phyloP scores from a whole-genome alignment of 53 echinoderm and acorn worm species.

The Glandiceps talaboti region DNA sequence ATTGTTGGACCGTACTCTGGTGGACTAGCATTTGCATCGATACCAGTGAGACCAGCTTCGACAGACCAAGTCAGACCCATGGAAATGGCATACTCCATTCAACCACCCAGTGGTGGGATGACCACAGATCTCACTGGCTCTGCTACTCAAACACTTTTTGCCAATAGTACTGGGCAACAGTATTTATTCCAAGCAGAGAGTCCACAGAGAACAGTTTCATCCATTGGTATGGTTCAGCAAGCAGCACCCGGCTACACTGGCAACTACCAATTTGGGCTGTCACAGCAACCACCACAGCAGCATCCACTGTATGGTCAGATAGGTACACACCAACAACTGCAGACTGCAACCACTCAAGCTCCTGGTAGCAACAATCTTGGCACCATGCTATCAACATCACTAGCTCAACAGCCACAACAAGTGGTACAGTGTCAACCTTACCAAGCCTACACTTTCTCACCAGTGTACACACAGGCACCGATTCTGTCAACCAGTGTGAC shows the following conservation, averaged over 20 bases:
- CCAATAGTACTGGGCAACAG: neutral
- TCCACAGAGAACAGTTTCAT: neutral
- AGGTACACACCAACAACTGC: neutral
- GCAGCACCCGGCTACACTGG: neutral
- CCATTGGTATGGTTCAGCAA: neutral
- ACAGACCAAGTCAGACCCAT: neutral
- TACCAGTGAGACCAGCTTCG: neutral
- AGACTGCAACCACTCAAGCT: neutral
- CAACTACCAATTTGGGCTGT: conserved; percentile 3
- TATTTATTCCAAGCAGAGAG: neutral
- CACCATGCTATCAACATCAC: conserved; percentile 4
- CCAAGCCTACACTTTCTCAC: neutral
- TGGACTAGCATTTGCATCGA: neutral
- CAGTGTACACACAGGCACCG: neutral
- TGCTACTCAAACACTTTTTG: neutral
- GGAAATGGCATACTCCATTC: neutral
- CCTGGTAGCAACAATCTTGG: conserved; percentile 1
- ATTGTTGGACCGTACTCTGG: neutral
- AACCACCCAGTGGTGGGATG: neutral
- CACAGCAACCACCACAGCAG: conserved; percentile 25
- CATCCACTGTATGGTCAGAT: conserved; percentile 6
- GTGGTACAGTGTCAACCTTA: neutral
- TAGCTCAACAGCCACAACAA: conserved; percentile 10
- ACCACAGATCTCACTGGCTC: neutral
- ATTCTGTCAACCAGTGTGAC: neutral